Evolutionary conservation across 2,888 invertebrate genomes (phyloP), one percentile per base, ranked within the genome.

Genomic region (Apodemia hepburni): DNA sequence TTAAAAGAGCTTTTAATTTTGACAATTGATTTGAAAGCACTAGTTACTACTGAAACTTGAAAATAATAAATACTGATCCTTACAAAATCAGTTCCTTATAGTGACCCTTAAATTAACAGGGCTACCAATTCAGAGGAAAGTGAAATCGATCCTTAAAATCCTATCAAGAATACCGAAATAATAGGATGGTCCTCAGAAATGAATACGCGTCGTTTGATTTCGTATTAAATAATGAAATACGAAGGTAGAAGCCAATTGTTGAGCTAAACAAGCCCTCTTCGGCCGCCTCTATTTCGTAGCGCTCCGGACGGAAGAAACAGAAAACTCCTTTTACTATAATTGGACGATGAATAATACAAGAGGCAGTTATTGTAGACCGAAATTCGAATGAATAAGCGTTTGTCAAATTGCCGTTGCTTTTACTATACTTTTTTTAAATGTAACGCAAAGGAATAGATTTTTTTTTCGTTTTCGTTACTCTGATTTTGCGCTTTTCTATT

Each of bases 261-360:
- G 75, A 76, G 75, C 79, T 75, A 83, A 82, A 82, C 82, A 81
- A 82, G 81, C 74, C 76, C 77, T 73, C 79, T 80, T 71, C 70
- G 69, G 77, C 73, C 78, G 80, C 78, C 78, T 74, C 74, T 77
- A 54, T 54, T 54, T 54, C 54, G 54, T 71, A 74, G 64, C 66
- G 65, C 64, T 38, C 38, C 70, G 63, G 66, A 67, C 67, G 68
- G 69, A 69, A 70, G 74, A 71, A 87, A 83, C 84, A 85, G 84
- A 83, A 81, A 83, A 85, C 87, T 87, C 86, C 87, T 87, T 87
- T 89, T 82, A 84, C 84, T 83, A 85, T 92, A 92, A 92, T 92
- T 92, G 92, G 89, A 80, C 84, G 78, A 85, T 92, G 92, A 92
- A 92, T 92, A 92, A 92, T 88, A 92, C 91, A 92, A 84, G 75